A percentile compares a stretch with the other conserved stretches of the same genome.
phyloP scores from a whole-genome alignment of 1,140 invertebrate genomes.

The Aphelenchoides fujianensis region DNA sequence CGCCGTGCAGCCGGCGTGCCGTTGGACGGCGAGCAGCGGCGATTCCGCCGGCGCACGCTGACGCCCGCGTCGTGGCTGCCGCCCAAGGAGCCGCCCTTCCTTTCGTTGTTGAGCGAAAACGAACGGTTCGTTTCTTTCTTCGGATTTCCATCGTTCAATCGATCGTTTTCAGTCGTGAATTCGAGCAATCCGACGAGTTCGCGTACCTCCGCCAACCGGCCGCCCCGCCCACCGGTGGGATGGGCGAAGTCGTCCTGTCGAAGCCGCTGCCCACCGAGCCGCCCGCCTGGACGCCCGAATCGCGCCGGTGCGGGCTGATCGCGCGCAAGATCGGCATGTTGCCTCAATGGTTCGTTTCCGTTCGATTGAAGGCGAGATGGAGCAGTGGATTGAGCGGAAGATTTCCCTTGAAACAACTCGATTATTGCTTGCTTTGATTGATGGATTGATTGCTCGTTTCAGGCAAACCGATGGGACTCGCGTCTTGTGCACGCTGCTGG shows the following conservation, averaged over 20 bases:
- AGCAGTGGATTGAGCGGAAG: no score
- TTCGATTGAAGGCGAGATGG: no score
- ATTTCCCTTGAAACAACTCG: no score
- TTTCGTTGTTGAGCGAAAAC: conserved; percentile 11
- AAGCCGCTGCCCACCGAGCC: conserved; percentile 11
- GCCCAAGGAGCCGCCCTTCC: conserved; percentile 11
- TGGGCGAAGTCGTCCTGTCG: conserved; percentile 3
- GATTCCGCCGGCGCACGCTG: conserved; percentile 20
- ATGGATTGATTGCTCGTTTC: no score
- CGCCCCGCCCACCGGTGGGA: no score
- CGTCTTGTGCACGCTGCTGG: conserved; percentile 55
- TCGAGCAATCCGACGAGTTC: background rate
- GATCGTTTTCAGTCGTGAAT: background rate
- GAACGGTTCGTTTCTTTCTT: conserved; percentile 28
- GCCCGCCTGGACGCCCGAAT: conserved; percentile 19
- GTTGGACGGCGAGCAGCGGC: background rate
- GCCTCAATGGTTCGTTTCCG: conserved; percentile 91
- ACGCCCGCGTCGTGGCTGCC: conserved; percentile 34
- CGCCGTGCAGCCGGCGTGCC: background rate
- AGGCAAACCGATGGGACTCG: conserved; percentile 52
- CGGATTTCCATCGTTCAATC: background rate
- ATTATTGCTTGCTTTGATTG: no score
- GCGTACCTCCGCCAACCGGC: background rate
- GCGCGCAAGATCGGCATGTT: conserved; percentile 87
- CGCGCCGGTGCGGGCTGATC: conserved; percentile 76